Evolutionary conservation across 2,797 vertebrate genomes (phyloP).

Genomic region (Xiphorhynchus erythropygius): DNA sequence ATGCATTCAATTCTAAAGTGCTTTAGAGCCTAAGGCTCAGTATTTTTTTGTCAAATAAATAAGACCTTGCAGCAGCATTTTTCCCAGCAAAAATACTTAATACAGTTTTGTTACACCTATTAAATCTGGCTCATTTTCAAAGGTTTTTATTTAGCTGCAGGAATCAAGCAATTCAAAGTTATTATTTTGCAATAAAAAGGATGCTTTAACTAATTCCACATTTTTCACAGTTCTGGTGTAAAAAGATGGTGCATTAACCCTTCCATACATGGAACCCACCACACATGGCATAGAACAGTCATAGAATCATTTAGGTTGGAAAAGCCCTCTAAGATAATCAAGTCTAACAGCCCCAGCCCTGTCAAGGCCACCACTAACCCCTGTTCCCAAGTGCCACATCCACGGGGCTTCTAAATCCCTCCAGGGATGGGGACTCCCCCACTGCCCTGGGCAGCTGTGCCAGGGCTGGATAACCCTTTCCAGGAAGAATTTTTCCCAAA

Average conservation of each 20-base stretch:
- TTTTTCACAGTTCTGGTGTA: background rate
- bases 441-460: background rate
- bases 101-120: background rate
- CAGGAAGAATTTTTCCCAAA: background rate
- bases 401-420: background rate
- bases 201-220: background rate
- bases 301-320: background rate
- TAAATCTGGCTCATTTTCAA: background rate
- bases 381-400: background rate
- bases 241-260: background rate
- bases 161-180: background rate
- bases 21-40: background rate
- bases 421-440: background rate
- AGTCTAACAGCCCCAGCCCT: background rate
- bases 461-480: background rate
- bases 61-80: background rate
- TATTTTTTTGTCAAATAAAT: background rate
- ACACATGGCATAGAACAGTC: background rate
- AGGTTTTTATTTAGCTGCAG: background rate
- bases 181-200: background rate
- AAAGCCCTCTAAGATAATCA: too few relatives aligned
- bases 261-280: background rate
- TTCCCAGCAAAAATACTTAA: background rate
- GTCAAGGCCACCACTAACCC: background rate
- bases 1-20: accelerated